Evolutionary conservation across 2,888 invertebrate genomes (phyloP).

Genomic region (Aquatica leii): DNA sequence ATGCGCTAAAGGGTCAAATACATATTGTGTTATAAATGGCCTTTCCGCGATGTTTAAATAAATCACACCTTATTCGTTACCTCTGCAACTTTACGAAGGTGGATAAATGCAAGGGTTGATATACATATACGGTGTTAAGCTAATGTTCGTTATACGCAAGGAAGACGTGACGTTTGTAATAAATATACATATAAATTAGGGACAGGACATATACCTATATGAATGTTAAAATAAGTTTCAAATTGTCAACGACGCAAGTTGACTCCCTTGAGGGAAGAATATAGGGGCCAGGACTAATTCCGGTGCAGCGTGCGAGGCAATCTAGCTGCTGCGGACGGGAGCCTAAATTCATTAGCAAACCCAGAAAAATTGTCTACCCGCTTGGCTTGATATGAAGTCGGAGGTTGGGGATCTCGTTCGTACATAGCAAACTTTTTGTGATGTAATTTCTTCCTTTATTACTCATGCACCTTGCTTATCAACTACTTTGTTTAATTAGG

Average conservation of each 20-base stretch:
- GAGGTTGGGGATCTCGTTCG: conserved; percentile 40
- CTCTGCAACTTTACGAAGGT: conserved; percentile 31
- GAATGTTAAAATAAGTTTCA: conserved; percentile 66
- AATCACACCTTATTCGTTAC: conserved; percentile 43
- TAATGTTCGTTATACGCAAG: conserved; percentile 41
- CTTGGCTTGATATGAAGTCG: conserved; percentile 46
- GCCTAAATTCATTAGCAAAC: conserved; percentile 58
- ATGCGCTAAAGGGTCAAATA: conserved; percentile 40
- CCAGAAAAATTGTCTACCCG: conserved; percentile 54
- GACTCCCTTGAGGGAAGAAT: conserved; percentile 56
- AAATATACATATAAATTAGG: conserved; percentile 63
- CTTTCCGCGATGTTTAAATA: conserved; percentile 45
- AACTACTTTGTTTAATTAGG: conserved; percentile 29
- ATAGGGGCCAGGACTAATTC: conserved; percentile 54
- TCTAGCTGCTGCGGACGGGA: conserved; percentile 52
- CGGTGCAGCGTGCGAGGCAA: conserved; percentile 54
- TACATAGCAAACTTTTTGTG: conserved; percentile 32
- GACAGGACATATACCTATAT: conserved; percentile 60
- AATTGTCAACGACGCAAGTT: conserved; percentile 65
- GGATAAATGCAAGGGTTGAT: conserved; percentile 28
- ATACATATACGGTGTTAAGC: conserved; percentile 19
- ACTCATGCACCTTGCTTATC: conserved; percentile 40
- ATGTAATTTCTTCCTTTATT: conserved; percentile 43
- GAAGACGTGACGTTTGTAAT: conserved; percentile 54
- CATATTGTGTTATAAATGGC: conserved; percentile 43